phyloP scores from a whole-genome alignment of 2,797 vertebrate genomes.

The Periophthalmus magnuspinnatus region DNA sequence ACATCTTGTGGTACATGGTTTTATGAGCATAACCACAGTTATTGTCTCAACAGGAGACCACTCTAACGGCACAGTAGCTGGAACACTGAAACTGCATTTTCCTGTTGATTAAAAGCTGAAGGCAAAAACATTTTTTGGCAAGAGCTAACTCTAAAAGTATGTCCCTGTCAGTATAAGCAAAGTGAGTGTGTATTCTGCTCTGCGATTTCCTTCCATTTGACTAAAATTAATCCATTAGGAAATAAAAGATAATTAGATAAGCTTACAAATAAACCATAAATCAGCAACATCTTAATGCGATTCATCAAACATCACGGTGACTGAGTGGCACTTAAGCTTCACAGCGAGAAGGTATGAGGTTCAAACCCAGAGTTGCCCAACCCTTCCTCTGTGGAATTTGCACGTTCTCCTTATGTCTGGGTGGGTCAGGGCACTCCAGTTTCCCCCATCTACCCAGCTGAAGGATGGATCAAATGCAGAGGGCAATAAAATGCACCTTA shows the following conservation, averaged over 20 bases:
- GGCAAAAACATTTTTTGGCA: slow-evolving; percentile 28
- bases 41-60: background rate
- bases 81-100: slow-evolving; percentile 38
- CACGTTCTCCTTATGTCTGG: no score
- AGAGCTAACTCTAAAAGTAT: slow-evolving; percentile 10
- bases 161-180: background rate
- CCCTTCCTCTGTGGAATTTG: no score
- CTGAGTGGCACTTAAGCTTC: no score
- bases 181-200: slow-evolving; percentile 6
- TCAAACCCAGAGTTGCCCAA: no score
- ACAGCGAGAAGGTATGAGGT: no score
- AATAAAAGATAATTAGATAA: background rate
- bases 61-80: slow-evolving; percentile 12
- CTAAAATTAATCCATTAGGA: background rate
- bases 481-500: no score
- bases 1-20: background rate
- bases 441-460: no score
- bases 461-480: no score
- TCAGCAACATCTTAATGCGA: background rate
- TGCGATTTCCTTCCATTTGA: background rate
- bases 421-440: no score
- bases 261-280: background rate
- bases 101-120: slow-evolving; percentile 33
- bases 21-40: background rate
- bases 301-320: background rate